These are phyloP conservation scores for Melieria picta DNA, from an alignment of 2,888 invertebrate genomes.

Conservation along the genomic window DNA sequence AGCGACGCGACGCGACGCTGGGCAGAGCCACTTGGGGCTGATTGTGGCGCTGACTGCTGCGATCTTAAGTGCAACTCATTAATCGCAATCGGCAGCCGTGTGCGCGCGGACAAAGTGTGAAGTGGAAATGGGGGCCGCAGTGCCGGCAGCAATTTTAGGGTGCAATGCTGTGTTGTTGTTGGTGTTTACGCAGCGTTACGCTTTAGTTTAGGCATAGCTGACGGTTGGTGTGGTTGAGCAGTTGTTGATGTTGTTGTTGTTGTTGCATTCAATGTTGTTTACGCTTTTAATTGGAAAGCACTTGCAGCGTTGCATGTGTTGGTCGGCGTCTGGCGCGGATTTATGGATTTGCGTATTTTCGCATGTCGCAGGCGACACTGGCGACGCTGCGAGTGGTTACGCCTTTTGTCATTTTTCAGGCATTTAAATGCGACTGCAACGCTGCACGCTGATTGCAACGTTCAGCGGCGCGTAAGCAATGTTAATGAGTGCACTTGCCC, in stretches of 20 bases:
- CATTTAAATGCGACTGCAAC: conserved; percentile 14
- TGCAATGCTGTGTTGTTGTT: conserved; percentile 1
- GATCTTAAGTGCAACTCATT: conserved; percentile 60
- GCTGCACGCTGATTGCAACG: background rate
- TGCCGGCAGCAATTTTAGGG: background rate
- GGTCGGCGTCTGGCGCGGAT: conserved; percentile 13
- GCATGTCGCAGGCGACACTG: too few relatives aligned
- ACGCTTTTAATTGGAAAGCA: conserved; percentile 28
- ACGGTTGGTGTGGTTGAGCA: background rate
- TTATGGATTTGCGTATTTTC: conserved; percentile 19
- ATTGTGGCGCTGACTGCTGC: conserved; percentile 33
- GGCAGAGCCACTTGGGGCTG: conserved; percentile 26
- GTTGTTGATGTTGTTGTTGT: background rate
- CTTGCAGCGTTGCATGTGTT: conserved; percentile 31
- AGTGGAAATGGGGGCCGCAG: background rate
- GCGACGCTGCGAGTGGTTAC: conserved; percentile 44
- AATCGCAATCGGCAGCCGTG: conserved; percentile 58
- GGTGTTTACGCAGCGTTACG: conserved; percentile 14
- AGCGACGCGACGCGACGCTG: background rate
- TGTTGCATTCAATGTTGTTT: background rate
- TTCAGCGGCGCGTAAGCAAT: background rate
- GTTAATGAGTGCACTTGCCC: too few relatives aligned
- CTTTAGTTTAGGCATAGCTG: background rate
- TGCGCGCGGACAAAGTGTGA: background rate
- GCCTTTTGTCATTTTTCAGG: conserved; percentile 46